These are phyloP conservation scores for Macaria notata DNA, from an alignment of 2,888 invertebrate species.

Conservation along the genomic window DNA sequence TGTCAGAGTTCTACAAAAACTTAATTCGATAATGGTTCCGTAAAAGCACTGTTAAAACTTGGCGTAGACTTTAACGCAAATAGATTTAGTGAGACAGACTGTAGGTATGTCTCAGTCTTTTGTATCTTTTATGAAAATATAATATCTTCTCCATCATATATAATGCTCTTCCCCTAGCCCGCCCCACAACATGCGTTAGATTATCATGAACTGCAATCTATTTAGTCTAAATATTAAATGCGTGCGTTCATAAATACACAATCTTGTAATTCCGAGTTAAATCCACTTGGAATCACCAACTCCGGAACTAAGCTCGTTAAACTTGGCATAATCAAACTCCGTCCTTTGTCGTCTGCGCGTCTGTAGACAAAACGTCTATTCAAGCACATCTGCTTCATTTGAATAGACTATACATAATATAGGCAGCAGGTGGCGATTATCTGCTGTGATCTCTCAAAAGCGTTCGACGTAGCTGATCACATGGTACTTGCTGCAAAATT, in stretches of 20 bases:
- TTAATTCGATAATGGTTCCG: slow-evolving; percentile 15
- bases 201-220: neutral
- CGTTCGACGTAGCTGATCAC: too few relatives aligned
- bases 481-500: too few relatives aligned
- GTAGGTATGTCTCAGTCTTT: too few relatives aligned
- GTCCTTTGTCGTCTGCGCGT: slow-evolving; percentile 34
- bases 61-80: neutral
- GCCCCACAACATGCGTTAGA: too few relatives aligned
- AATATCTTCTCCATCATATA: too few relatives aligned
- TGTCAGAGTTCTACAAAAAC: slow-evolving; percentile 12
- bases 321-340: slow-evolving; percentile 31
- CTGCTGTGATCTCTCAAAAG: too few relatives aligned
- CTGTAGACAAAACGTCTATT: slow-evolving; percentile 30
- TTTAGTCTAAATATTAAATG: neutral
- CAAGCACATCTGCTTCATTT: slow-evolving; percentile 25
- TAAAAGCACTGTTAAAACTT: slow-evolving; percentile 7
- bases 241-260: slow-evolving; percentile 13
- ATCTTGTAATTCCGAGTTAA: slow-evolving; percentile 26
- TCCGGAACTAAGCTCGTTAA: slow-evolving; percentile 33
- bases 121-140: too few relatives aligned
- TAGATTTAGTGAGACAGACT: too few relatives aligned
- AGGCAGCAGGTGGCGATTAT: too few relatives aligned
- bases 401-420: neutral
- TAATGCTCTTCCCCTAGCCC: too few relatives aligned
- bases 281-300: slow-evolving; percentile 22